phyloP scores from a whole-genome alignment of 1,140 invertebrate species.

The Eurosta solidaginis region DNA sequence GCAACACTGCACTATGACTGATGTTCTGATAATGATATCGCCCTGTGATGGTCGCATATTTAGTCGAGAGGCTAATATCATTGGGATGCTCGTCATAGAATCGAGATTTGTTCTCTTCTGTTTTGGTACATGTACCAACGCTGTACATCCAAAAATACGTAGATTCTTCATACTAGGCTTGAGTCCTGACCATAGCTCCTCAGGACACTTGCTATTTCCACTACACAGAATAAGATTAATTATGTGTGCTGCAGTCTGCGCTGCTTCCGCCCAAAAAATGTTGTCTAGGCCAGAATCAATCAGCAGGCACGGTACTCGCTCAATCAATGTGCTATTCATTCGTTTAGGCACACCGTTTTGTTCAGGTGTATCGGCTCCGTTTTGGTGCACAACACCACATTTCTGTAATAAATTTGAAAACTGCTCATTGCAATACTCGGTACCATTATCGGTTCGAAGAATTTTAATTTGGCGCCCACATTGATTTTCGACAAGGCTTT shows the following conservation, averaged over 20 bases:
- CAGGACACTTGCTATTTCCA: neutral
- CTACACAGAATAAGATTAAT: neutral
- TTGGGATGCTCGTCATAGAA: too few species aligned
- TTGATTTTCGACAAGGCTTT: slow-evolving; percentile 31
- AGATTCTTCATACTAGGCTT: neutral
- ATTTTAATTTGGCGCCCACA: slow-evolving; percentile 39
- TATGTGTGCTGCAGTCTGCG: neutral
- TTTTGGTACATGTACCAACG: slow-evolving; percentile 38
- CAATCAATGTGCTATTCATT: slow-evolving; percentile 5
- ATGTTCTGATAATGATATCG: too few species aligned
- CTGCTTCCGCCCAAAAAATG: too few species aligned
- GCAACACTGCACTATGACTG: too few species aligned
- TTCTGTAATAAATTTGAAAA: neutral
- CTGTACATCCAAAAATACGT: slow-evolving; percentile 26
- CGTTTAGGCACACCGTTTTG: slow-evolving; percentile 4
- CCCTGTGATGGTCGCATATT: too few species aligned
- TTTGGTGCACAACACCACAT: neutral
- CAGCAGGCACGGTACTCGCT: slow-evolving; percentile 15
- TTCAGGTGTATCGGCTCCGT: neutral
- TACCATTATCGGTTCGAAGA: neutral
- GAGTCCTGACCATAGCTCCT: neutral
- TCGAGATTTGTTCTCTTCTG: slow-evolving; percentile 42
- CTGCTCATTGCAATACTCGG: too few species aligned
- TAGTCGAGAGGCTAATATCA: too few species aligned
- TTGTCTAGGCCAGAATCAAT: neutral